Percentiles rank a stretch among this genome's conserved stretches.
phyloP scores from a whole-genome alignment of 2,113 vertebrate genomes.

The Actenoides lindsayi region DNA sequence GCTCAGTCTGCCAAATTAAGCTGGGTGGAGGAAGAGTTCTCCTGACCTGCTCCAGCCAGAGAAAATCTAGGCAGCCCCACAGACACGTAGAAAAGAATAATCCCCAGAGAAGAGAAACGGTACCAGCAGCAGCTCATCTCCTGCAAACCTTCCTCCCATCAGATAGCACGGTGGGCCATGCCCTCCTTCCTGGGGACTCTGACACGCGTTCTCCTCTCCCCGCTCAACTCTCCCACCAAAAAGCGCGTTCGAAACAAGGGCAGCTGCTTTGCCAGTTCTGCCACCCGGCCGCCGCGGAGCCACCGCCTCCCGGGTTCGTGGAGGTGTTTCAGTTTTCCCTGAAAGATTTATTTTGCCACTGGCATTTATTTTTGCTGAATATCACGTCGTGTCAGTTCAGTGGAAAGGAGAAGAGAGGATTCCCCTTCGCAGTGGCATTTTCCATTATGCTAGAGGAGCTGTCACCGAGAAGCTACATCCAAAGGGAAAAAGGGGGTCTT shows the following conservation, averaged over 20 bases:
- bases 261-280: background rate
- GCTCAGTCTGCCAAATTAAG: background rate
- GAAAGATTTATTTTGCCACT: conserved; percentile 12
- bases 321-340: background rate
- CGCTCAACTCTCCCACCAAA: background rate
- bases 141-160: background rate
- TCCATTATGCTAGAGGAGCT: background rate
- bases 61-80: background rate
- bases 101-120: background rate
- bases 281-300: background rate
- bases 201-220: fast-evolving
- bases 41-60: background rate
- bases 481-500: background rate
- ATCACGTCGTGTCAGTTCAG: conserved; percentile 5
- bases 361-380: conserved; percentile 28
- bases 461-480: background rate
- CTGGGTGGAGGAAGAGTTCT: background rate
- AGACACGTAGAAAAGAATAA: background rate
- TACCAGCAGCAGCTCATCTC: background rate
- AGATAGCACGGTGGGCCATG: background rate
- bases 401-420: background rate
- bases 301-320: background rate
- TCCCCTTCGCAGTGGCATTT: conserved; percentile 9
- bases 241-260: background rate
- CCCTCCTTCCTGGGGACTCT: background rate